phyloP scores from a whole-genome alignment of 2,113 vertebrate species.

The Cebidichthys violaceus region DNA sequence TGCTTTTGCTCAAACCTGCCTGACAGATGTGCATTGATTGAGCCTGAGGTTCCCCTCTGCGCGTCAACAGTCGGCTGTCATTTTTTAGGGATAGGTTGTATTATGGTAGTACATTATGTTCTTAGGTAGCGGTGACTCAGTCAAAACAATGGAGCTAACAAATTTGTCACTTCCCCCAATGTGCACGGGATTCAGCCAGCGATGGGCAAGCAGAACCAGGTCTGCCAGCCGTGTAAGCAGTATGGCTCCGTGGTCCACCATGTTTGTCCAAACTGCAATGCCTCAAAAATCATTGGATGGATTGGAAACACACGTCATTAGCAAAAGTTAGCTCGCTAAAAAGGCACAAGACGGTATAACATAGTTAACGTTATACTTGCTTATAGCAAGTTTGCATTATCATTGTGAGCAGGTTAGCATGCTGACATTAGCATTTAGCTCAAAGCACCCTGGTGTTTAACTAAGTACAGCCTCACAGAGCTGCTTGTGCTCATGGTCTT shows the following conservation, averaged over 20 bases:
- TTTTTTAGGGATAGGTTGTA: slow-evolving; percentile 51
- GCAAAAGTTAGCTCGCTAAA: background rate
- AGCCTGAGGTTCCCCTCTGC: slow-evolving; percentile 65
- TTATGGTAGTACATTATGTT: slow-evolving; percentile 44
- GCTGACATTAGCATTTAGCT: background rate
- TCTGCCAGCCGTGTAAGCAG: no score
- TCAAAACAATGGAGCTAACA: slow-evolving; percentile 50
- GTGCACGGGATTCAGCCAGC: background rate
- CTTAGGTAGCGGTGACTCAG: slow-evolving; percentile 55
- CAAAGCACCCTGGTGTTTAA: background rate
- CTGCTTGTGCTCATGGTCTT: background rate
- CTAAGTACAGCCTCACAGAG: background rate
- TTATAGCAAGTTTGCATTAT: background rate
- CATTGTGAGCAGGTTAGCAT: background rate
- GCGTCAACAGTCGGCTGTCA: slow-evolving; percentile 66
- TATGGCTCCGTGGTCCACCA: background rate
- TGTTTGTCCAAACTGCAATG: background rate
- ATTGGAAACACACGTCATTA: background rate
- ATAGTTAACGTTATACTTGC: background rate
- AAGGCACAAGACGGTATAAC: background rate
- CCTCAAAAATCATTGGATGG: background rate
- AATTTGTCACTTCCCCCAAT: slow-evolving; percentile 37
- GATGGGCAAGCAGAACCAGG: background rate
- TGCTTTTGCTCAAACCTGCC: slow-evolving; percentile 74
- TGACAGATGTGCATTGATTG: slow-evolving; percentile 77